Percentiles rank a stretch among this genome's conserved stretches.
Conservation (phyloP, 2,888 invertebrate species). For the Caradrina kadenii region DNA sequence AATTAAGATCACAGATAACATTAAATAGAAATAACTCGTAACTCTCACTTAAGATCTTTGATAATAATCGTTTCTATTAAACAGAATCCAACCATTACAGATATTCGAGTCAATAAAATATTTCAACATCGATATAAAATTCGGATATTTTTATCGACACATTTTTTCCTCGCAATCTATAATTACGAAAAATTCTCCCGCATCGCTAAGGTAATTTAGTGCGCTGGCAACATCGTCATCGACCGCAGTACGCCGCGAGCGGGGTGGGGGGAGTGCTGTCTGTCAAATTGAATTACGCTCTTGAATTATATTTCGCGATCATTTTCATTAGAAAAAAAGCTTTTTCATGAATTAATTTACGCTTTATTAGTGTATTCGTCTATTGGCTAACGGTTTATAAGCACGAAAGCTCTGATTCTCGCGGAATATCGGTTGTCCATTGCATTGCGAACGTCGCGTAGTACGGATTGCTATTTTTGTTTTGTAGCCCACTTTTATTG, state of each 20-base stretch:
- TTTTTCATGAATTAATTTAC: conserved; percentile 81
- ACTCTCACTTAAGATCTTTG: conserved; percentile 30
- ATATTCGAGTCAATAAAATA: conserved; percentile 29
- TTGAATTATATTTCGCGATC: conserved; percentile 77
- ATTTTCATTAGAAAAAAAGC: conserved; percentile 79
- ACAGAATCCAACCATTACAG: conserved; percentile 7
- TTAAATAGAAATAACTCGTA: conserved; percentile 36
- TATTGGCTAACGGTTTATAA: conserved; percentile 63
- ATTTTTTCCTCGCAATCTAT: conserved; percentile 46
- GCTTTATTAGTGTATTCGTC: conserved; percentile 67
- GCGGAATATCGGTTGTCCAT: conserved; percentile 40
- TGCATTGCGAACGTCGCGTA: conserved; percentile 48
- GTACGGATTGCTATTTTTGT: conserved; percentile 84
- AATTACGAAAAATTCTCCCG: conserved; percentile 62
- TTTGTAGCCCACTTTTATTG: conserved; percentile 83
- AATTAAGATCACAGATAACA: conserved; percentile 43
- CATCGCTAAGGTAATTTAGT: conserved; percentile 60
- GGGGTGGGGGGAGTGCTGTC: conserved; percentile 76
- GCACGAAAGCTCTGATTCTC: conserved; percentile 67
- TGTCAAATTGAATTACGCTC: conserved; percentile 84
- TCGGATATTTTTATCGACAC: conserved; percentile 41
- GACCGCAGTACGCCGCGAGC: conserved; percentile 79
- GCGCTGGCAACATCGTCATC: conserved; percentile 80
- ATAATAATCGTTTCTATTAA: conserved; percentile 29
- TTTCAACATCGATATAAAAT: conserved; percentile 47